phyloP scores from a whole-genome alignment of 2,888 invertebrate species.

The Geophilus truncorum region DNA sequence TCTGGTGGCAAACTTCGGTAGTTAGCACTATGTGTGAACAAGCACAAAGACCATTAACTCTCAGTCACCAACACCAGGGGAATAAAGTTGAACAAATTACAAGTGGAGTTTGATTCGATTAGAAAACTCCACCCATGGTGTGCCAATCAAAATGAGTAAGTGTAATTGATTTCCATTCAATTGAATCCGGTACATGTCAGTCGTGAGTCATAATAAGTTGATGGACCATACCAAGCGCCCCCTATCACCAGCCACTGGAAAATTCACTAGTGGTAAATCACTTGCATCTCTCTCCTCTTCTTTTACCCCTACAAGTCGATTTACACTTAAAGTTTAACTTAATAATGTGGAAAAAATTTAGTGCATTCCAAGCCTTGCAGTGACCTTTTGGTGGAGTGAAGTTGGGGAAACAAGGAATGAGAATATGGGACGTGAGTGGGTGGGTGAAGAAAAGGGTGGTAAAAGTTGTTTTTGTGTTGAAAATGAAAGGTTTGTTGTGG shows the following conservation, averaged over 20 bases:
- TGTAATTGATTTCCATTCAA: constrained; percentile 13
- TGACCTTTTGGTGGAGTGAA: too few relatives aligned
- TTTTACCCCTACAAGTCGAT: neutral
- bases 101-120: neutral
- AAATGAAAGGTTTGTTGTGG: too few relatives aligned
- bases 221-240: neutral
- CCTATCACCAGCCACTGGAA: neutral
- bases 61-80: too few relatives aligned
- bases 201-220: constrained; percentile 2
- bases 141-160: constrained; percentile 2
- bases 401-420: too few relatives aligned
- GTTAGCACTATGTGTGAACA: too few relatives aligned
- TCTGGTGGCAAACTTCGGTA: too few relatives aligned
- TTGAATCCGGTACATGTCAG: neutral
- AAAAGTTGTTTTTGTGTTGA: too few relatives aligned
- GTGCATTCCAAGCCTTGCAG: too few relatives aligned
- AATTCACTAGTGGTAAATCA: neutral
- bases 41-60: too few relatives aligned
- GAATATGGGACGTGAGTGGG: too few relatives aligned
- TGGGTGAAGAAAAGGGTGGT: too few relatives aligned
- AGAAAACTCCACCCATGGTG: neutral
- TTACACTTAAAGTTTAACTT: neutral
- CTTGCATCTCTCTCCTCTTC: neutral
- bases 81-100: too few relatives aligned
- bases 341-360: neutral